A percentile compares a stretch with the other conserved stretches of the same genome.
phyloP scores from a whole-genome alignment of 1,140 invertebrate genomes.

The Trichonephila inaurata region DNA sequence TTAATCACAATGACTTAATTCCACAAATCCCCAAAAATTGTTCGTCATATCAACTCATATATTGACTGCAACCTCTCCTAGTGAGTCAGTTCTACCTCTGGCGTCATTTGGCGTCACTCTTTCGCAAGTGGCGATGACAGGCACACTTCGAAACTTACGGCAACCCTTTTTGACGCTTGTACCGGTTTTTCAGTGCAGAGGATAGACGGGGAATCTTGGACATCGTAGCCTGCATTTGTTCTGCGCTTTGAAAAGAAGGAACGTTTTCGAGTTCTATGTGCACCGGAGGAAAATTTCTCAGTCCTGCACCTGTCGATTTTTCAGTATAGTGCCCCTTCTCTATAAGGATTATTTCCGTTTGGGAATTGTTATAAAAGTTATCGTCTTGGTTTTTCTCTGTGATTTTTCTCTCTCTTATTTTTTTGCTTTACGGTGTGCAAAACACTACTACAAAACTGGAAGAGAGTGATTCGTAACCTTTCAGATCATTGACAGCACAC shows the following conservation, averaged over 20 bases:
- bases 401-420: neutral
- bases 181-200: constrained; percentile 65
- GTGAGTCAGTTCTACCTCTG: neutral
- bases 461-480: constrained; percentile 36
- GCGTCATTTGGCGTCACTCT: constrained; percentile 30
- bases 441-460: constrained; percentile 4
- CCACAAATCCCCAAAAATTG: neutral
- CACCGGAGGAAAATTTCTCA: constrained; percentile 1
- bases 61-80: neutral
- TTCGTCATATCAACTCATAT: neutral
- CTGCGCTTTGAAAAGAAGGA: constrained; percentile 7
- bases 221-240: neutral
- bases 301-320: constrained; percentile 42
- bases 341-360: constrained; percentile 33
- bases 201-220: constrained; percentile 28
- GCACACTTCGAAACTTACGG: neutral
- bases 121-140: constrained; percentile 50
- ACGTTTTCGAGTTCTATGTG: constrained; percentile 11
- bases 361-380: neutral
- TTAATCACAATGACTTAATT: neutral
- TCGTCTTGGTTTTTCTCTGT: neutral
- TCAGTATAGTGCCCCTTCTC: neutral
- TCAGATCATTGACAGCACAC: neutral
- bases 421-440: neutral
- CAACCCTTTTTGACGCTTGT: constrained; percentile 62